These are phyloP conservation scores for Tethea ocularis DNA, from an alignment of 2,888 invertebrate species.

Conservation along the genomic window DNA sequence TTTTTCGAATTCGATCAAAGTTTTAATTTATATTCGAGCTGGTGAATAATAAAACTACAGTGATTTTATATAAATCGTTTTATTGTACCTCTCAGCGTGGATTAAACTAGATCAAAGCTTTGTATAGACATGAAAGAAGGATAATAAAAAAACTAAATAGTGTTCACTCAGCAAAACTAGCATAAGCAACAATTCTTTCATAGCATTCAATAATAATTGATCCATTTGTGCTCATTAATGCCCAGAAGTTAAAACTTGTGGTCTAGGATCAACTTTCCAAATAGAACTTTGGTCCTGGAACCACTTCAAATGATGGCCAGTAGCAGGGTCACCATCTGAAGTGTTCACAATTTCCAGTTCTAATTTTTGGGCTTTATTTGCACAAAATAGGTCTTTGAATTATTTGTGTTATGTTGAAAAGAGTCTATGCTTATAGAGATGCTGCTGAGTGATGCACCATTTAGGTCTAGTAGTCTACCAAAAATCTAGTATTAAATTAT, in stretches of 20 bases:
- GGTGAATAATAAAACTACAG: slow-evolving; percentile 77
- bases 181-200: background rate
- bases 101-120: background rate
- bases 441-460: background rate
- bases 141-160: background rate
- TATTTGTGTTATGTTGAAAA: background rate
- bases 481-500: too few species aligned
- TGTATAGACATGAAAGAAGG: background rate
- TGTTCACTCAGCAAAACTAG: background rate
- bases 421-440: background rate
- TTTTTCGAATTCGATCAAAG: slow-evolving; percentile 77
- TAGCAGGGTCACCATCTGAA: slow-evolving; percentile 3
- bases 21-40: slow-evolving; percentile 75
- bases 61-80: slow-evolving; percentile 65
- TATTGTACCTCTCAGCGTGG: slow-evolving; percentile 32
- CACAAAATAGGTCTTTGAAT: background rate
- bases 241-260: slow-evolving; percentile 4
- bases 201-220: background rate
- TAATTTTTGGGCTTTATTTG: background rate
- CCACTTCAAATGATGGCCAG: background rate
- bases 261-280: background rate
- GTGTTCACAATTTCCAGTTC: slow-evolving; percentile 2
- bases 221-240: background rate
- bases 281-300: background rate
- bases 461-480: background rate